phyloP scores from a whole-genome alignment of 2,888 invertebrate genomes.

The Microctonus hyperodae region DNA sequence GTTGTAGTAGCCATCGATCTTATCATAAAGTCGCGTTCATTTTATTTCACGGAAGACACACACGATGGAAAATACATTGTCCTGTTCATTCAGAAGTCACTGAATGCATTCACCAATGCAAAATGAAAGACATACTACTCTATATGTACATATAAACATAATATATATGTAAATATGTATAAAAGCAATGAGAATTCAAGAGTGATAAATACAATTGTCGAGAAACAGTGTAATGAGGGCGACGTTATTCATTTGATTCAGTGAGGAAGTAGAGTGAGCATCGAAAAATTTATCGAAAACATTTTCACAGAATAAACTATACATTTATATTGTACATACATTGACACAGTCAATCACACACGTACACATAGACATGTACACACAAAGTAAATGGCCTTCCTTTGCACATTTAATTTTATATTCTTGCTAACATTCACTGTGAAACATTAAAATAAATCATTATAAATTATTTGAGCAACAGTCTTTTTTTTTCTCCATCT shows the following conservation, averaged over 20 bases:
- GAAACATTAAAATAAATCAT: background rate
- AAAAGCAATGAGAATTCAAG: constrained; percentile 3
- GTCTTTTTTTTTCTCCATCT: too few relatives aligned
- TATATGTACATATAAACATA: background rate
- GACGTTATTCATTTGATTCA: constrained; percentile 31
- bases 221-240: constrained; percentile 31
- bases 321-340: background rate
- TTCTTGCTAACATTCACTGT: background rate
- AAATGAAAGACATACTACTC: background rate
- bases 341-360: background rate
- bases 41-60: constrained; percentile 26
- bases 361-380: background rate
- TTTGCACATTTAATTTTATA: background rate
- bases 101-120: constrained; percentile 26
- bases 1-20: constrained; percentile 33
- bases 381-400: background rate
- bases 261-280: constrained; percentile 8
- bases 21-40: constrained; percentile 18
- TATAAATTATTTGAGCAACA: background rate
- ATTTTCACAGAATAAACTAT: constrained; percentile 25
- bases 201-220: constrained; percentile 31
- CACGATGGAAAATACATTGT: constrained; percentile 31
- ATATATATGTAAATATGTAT: constrained; percentile 6
- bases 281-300: constrained; percentile 28
- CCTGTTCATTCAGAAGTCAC: constrained; percentile 31